Percentiles rank a stretch among this genome's conserved stretches.
phyloP scores from a whole-genome alignment of 2,113 vertebrate species.

The Tauraco erythrolophus region DNA sequence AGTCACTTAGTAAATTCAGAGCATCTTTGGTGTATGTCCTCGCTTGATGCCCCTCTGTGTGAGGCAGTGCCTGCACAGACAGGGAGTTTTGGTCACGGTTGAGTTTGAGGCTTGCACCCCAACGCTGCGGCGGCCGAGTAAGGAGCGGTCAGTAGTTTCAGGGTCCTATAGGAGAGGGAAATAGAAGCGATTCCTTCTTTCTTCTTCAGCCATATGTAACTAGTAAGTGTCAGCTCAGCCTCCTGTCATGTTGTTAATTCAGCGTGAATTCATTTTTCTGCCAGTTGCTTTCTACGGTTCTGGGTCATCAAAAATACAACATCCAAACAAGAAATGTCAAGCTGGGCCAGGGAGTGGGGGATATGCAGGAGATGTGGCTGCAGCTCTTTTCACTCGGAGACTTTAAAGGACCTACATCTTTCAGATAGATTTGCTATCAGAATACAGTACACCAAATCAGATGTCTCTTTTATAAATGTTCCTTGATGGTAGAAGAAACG shows the following conservation, averaged over 20 bases:
- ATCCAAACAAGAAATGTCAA: background rate
- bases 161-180: background rate
- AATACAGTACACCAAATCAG: background rate
- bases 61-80: background rate
- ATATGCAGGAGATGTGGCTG: background rate
- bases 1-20: background rate
- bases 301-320: background rate
- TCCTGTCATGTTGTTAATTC: background rate
- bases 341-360: background rate
- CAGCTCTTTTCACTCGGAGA: background rate
- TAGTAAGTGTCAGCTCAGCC: background rate
- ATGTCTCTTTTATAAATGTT: background rate
- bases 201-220: background rate
- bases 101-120: background rate
- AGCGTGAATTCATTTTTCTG: background rate
- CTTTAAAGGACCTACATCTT: background rate
- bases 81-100: background rate
- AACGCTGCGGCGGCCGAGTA: background rate
- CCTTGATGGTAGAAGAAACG: background rate
- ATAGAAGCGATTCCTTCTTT: background rate
- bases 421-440: background rate
- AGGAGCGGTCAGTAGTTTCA: background rate
- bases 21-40: background rate
- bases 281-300: background rate
- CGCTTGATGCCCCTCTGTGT: background rate